These are phyloP conservation scores for Apodemus speciosus DNA, from an alignment of 2,113 vertebrate genomes.

Conservation along the genomic window DNA sequence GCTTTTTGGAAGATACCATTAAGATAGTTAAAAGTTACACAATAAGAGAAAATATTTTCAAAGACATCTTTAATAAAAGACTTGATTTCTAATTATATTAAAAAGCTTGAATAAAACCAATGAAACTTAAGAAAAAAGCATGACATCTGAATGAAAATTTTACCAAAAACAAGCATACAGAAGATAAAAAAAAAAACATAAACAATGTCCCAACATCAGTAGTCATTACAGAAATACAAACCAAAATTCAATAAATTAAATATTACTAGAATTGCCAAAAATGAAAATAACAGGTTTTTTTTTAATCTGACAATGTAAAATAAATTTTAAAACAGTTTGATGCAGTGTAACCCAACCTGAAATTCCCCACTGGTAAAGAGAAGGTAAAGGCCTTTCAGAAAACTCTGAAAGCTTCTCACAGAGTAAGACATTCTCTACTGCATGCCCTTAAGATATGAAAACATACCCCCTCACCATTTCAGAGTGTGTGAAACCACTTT, in stretches of 20 bases:
- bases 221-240: not conserved
- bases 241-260: not conserved
- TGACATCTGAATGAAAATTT: not conserved
- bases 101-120: not conserved
- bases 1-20: not conserved
- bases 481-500: not conserved
- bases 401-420: not conserved
- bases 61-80: not conserved
- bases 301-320: not conserved
- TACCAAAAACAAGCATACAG: not conserved
- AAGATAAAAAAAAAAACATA: not conserved
- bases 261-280: not conserved
- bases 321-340: not conserved
- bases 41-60: constrained; percentile 35
- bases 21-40: not conserved
- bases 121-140: not conserved
- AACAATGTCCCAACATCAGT: not conserved
- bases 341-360: not conserved
- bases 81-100: not conserved
- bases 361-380: not conserved
- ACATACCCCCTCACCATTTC: not conserved
- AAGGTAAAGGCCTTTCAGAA: not conserved
- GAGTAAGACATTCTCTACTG: not conserved
- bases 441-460: not conserved
- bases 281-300: not conserved